phyloP scores from a whole-genome alignment of 1,140 invertebrate species.

The Meloidogyne exigua region DNA sequence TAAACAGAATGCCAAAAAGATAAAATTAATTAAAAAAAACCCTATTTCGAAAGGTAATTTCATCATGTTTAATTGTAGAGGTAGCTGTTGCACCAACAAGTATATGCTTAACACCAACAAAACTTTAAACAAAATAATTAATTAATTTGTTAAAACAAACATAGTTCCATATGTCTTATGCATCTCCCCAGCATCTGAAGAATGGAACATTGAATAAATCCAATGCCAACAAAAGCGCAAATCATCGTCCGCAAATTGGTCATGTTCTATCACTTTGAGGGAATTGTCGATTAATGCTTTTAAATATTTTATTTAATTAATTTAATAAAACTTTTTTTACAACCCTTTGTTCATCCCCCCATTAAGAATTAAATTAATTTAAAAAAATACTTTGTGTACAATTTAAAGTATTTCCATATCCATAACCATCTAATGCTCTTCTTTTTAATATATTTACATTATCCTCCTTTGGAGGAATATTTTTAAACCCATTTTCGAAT shows the following conservation, averaged over 20 bases:
- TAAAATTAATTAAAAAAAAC: constrained; percentile 28
- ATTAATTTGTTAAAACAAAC: constrained; percentile 9
- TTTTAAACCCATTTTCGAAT: constrained; percentile 12
- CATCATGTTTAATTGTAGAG: constrained; percentile 38
- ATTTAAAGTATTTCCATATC: constrained; percentile 37
- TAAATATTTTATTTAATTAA: not conserved
- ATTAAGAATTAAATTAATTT: too few relatives aligned
- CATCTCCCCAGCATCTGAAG: constrained; percentile 4
- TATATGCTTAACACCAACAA: constrained; percentile 35
- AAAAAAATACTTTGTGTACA: constrained; percentile 23
- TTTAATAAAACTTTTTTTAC: too few relatives aligned
- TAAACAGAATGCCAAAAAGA: too few relatives aligned
- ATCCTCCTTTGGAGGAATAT: constrained; percentile 7
- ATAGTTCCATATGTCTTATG: constrained; percentile 33
- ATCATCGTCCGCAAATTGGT: constrained; percentile 33
- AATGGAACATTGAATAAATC: constrained; percentile 32
- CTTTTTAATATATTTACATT: constrained; percentile 9
- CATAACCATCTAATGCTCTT: constrained; percentile 31
- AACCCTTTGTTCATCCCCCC: too few relatives aligned
- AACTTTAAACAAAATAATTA: constrained; percentile 25
- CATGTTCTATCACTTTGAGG: constrained; percentile 32
- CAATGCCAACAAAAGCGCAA: constrained; percentile 42
- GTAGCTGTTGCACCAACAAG: constrained; percentile 25
- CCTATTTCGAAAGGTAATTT: constrained; percentile 37
- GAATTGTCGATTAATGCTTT: constrained; percentile 38